Percentiles rank a stretch among this genome's conserved stretches.
phyloP scores from a whole-genome alignment of 2,888 invertebrate genomes.

The Rhingia campestris region DNA sequence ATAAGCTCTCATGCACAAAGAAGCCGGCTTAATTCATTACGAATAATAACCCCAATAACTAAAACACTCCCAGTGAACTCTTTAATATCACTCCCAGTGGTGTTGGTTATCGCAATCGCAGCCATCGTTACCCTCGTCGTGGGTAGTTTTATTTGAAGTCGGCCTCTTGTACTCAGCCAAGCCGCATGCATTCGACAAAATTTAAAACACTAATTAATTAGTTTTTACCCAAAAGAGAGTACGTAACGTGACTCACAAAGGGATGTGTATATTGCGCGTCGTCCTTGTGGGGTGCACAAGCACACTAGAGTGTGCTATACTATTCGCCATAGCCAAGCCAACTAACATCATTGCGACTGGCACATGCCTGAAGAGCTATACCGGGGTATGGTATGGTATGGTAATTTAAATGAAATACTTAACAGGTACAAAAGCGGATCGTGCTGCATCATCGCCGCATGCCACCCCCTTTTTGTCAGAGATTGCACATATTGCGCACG shows the following conservation, averaged over 20 bases:
- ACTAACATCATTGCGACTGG: slow-evolving; percentile 43
- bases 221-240: slow-evolving; percentile 57
- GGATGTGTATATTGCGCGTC: slow-evolving; percentile 27
- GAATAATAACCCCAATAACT: background rate
- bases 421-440: slow-evolving; percentile 68
- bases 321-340: background rate
- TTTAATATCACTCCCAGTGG: slow-evolving; percentile 36
- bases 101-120: slow-evolving; percentile 42
- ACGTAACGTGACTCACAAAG: slow-evolving; percentile 61
- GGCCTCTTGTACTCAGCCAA: slow-evolving; percentile 42
- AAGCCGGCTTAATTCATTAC: slow-evolving; percentile 14
- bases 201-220: slow-evolving; percentile 72
- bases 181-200: slow-evolving; percentile 65
- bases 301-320: background rate
- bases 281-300: slow-evolving; percentile 29
- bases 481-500: slow-evolving; percentile 31
- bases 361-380: slow-evolving; percentile 19
- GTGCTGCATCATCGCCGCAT: slow-evolving; percentile 55
- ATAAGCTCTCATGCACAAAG: background rate
- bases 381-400: slow-evolving; percentile 21
- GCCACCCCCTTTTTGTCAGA: slow-evolving; percentile 36
- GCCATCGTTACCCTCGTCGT: slow-evolving; percentile 16
- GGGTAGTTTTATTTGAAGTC: slow-evolving; percentile 64
- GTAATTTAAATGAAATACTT: slow-evolving; percentile 70
- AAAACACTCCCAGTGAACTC: slow-evolving; percentile 28